Conservation (phyloP, 2,888 invertebrate genomes). For the Melikaiella ostensackeni region DNA sequence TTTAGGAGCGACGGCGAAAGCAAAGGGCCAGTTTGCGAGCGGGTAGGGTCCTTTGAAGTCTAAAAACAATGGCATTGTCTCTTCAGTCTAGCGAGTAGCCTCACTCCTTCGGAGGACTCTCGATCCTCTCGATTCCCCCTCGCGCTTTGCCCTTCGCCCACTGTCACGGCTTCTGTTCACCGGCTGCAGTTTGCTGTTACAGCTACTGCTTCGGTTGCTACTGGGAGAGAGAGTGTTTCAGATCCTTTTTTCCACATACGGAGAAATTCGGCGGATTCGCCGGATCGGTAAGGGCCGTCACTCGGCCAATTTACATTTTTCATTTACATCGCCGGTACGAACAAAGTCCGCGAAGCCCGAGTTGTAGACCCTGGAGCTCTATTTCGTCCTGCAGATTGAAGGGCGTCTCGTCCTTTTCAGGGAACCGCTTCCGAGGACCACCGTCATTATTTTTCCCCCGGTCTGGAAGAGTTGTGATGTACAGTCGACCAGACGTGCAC, state of each 20-base stretch:
- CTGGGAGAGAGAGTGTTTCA: constrained; percentile 58
- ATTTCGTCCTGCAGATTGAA: constrained; percentile 53
- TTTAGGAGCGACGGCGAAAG: constrained; percentile 77
- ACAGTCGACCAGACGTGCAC: constrained; percentile 36
- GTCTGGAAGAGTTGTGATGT: constrained; percentile 26
- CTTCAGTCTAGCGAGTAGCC: constrained; percentile 74
- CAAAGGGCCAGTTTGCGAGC: constrained; percentile 75
- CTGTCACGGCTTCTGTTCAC: constrained; percentile 50
- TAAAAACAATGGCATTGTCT: constrained; percentile 78
- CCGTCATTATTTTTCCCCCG: constrained; percentile 50
- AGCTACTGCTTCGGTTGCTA: constrained; percentile 49
- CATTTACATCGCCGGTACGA: constrained; percentile 58
- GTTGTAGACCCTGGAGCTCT: constrained; percentile 30
- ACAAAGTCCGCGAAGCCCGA: constrained; percentile 49
- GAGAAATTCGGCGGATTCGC: constrained; percentile 61
- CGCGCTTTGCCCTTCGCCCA: constrained; percentile 43
- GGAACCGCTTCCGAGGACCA: constrained; percentile 47
- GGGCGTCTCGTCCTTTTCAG: constrained; percentile 53
- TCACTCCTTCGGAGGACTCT: constrained; percentile 61
- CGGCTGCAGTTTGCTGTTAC: constrained; percentile 43
- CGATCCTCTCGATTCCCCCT: constrained; percentile 52
- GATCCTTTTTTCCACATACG: constrained; percentile 64
- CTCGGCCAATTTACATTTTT: constrained; percentile 75
- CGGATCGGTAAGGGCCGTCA: constrained; percentile 69
- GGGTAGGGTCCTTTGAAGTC: constrained; percentile 76